These are phyloP conservation scores for Conopomorpha cramerella DNA, from an alignment of 1,140 invertebrate genomes.

Conservation along the genomic window DNA sequence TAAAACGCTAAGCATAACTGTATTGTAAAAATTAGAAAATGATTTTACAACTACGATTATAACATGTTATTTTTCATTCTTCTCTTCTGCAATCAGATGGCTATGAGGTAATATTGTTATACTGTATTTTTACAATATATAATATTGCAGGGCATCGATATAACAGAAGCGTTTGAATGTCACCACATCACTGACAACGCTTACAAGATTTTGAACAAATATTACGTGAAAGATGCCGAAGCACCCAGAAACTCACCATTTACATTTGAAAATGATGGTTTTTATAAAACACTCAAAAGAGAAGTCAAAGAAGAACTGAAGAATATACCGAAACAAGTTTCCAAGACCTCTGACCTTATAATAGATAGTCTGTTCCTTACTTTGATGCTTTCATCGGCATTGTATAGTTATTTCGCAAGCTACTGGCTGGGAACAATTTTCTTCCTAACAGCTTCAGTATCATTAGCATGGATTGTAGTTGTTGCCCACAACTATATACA, in stretches of 20 bases:
- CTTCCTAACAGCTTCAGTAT: constrained; percentile 23
- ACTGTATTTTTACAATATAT: too few relatives aligned
- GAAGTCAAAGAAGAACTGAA: constrained; percentile 60
- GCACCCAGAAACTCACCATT: constrained; percentile 65
- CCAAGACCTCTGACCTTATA: constrained; percentile 52
- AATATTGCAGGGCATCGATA: constrained; percentile 72
- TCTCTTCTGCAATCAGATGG: too few relatives aligned
- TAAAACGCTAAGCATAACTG: too few relatives aligned
- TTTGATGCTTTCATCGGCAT: constrained; percentile 56
- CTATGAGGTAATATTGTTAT: too few relatives aligned
- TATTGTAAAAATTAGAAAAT: too few relatives aligned
- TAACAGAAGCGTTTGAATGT: constrained; percentile 75
- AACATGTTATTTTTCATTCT: too few relatives aligned
- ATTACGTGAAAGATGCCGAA: constrained; percentile 62
- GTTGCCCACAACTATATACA: constrained; percentile 84
- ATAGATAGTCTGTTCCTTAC: constrained; percentile 58
- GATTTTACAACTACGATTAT: too few relatives aligned
- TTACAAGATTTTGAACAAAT: constrained; percentile 64
- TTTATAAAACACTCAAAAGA: constrained; percentile 70
- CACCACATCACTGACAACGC: constrained; percentile 67
- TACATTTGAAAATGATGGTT: constrained; percentile 71
- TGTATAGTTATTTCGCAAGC: constrained; percentile 55
- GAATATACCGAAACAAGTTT: constrained; percentile 24
- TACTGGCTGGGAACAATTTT: constrained; percentile 22
- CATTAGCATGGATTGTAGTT: constrained; percentile 63